These are phyloP conservation scores for Cottus gobio DNA, from an alignment of 2,113 vertebrate genomes.

Conservation along the genomic window DNA sequence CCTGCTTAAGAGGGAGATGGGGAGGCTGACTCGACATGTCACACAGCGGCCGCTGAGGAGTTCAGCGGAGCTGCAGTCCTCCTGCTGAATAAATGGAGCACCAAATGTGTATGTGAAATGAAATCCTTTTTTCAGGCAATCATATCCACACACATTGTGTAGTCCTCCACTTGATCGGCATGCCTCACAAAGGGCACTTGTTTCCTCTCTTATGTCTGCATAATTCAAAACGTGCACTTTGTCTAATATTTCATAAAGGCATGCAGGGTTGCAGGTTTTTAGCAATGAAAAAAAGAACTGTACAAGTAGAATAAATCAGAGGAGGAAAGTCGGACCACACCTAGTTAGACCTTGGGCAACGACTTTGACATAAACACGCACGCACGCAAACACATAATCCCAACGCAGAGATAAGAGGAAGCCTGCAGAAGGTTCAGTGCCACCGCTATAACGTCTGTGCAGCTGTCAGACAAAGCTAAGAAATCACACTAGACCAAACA, in stretches of 20 bases:
- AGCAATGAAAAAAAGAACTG: background rate
- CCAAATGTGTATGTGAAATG: too few species aligned
- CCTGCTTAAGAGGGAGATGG: conserved; percentile 11
- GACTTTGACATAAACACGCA: conserved; percentile 17
- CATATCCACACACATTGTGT: background rate
- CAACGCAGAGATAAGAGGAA: conserved; percentile 43
- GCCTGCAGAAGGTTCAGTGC: conserved; percentile 29
- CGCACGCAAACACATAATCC: background rate
- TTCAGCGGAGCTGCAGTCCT: background rate
- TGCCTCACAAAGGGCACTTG: too few species aligned
- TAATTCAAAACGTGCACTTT: background rate
- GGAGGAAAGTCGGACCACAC: background rate
- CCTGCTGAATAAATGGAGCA: background rate
- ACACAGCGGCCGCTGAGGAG: background rate
- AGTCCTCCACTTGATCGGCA: too few species aligned
- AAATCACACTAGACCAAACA: conserved; percentile 72
- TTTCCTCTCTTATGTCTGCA: too few species aligned
- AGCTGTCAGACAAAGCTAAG: conserved; percentile 46
- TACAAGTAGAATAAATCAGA: background rate
- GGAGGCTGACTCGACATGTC: conserved; percentile 11
- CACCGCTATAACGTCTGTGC: conserved; percentile 32
- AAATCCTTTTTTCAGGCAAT: background rate
- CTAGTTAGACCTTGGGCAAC: conserved; percentile 32
- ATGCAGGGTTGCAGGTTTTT: background rate
- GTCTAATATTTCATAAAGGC: background rate